Percentiles rank a stretch among this genome's conserved stretches.
Conservation (phyloP, 37 sponge, comb jelly and placozoan species). For the Spongilla lacustris region DNA sequence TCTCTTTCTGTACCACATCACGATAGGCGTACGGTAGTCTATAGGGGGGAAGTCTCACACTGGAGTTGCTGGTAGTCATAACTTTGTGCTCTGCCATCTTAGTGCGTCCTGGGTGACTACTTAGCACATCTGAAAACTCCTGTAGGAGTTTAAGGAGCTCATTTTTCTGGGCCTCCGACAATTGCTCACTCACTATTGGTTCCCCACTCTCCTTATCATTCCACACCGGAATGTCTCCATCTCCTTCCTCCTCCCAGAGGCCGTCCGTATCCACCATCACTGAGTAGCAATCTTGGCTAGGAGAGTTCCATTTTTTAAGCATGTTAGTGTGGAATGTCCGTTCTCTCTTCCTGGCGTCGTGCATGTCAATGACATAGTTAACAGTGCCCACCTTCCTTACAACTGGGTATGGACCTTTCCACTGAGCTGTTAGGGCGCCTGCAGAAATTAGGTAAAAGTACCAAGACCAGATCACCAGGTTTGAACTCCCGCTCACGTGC, state of each 20-base stretch:
- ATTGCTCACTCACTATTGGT: no score
- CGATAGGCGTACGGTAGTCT: constrained; percentile 4
- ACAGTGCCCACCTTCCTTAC: constrained; percentile 17
- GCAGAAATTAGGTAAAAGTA: constrained; percentile 1
- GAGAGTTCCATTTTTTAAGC: constrained; percentile 19
- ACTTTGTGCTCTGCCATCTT: no score
- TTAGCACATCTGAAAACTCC: neutral
- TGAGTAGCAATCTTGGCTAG: neutral
- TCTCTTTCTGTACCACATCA: constrained; percentile 6
- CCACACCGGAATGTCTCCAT: no score
- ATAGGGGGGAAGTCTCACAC: neutral
- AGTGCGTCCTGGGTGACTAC: neutral
- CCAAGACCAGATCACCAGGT: constrained; percentile 21
- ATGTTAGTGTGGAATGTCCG: constrained; percentile 20
- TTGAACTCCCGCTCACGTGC: constrained; percentile 2
- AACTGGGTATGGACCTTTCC: constrained; percentile 29
- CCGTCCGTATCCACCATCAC: no score
- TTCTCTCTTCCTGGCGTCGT: constrained; percentile 8
- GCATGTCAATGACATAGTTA: constrained; percentile 15
- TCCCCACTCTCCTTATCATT: no score
- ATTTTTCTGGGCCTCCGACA: no score
- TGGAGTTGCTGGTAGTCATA: no score
- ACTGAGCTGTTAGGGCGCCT: neutral
- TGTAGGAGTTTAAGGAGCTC: no score
- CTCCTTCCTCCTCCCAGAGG: no score